Evolutionary conservation across 2,113 vertebrate genomes (phyloP).

Genomic region (Laticauda laticaudata): DNA sequence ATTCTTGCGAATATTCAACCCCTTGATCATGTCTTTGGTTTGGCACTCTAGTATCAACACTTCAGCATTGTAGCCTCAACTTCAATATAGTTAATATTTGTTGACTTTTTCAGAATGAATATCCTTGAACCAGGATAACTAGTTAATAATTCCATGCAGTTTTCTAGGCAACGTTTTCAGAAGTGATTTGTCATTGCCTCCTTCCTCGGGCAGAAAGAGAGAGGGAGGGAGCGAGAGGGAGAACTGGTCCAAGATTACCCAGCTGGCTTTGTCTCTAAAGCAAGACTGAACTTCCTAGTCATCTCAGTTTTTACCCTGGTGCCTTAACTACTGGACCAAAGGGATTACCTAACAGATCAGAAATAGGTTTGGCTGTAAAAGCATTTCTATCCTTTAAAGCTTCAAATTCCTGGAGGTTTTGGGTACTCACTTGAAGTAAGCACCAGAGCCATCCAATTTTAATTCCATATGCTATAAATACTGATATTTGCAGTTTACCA

Average conservation of each 20-base stretch:
- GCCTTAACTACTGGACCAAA: neutral
- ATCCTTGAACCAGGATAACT: neutral
- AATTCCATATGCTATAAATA: conserved; percentile 9
- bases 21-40: neutral
- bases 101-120: neutral
- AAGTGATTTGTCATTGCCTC: neutral
- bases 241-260: neutral
- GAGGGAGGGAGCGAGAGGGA: neutral
- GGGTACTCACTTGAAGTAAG: neutral
- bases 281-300: neutral
- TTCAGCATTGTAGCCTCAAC: neutral
- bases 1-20: neutral
- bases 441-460: neutral
- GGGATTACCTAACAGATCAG: neutral
- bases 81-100: neutral
- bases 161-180: neutral
- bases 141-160: neutral
- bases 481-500: neutral
- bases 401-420: neutral
- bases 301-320: neutral
- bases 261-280: neutral
- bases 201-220: neutral
- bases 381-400: neutral
- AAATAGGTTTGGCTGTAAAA: neutral
- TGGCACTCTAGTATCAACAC: neutral